Base-by-base conservation (phyloP, 2,113 vertebrate genomes). In the Panthera tigris region DNA sequence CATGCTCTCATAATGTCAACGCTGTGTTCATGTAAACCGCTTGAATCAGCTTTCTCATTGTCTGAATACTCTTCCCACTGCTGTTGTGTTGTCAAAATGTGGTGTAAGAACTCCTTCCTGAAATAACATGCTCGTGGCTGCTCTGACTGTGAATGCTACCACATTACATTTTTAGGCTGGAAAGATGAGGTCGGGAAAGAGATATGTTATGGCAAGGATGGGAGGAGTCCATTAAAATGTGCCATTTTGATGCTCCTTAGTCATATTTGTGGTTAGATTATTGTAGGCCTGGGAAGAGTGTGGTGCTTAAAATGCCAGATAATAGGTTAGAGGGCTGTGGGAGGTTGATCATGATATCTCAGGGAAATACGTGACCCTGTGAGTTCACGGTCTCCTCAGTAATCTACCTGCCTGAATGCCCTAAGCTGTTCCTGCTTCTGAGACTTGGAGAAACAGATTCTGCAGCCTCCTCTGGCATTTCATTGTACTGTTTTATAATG, bases 51-150 rank as follows among this genome's bases (percentile, higher is more conserved):
- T 16, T 79, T 93, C 85, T 90, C 71, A 65, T 93, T 97, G 89
- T 97, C 85, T 84, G 80, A 89, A 89, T 91, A 79, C 63, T 84
- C 90, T 89, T 90, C 92, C 94, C 57, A 94, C 94, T 80, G 82
- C 83, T 91, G 50, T 45, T 81, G 65, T 94, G 7, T 74, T 63
- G n/a, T 96, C 80, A 52, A 31, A 89, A 74, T 86, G 82, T 27
- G 63, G 80, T 13, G 15, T 57, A n/a, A 63, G 23, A 95, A 86
- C 81, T 63, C 81, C 88, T 83, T 88, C 83, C 50, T 79, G 84
- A 87, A 93, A 57, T 69, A 73, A 89, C 78, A 39, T 39, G 33
- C 96, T 66, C 69, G 9, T 0, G 25, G 73, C 69, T 69, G 2
- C 48, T 57, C 2, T 15, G 48, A 39, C 66, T 79, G 91, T 91